These are phyloP conservation scores for Perodicticus potto DNA, from an alignment of 2,797 vertebrate genomes.

Conservation along the genomic window DNA sequence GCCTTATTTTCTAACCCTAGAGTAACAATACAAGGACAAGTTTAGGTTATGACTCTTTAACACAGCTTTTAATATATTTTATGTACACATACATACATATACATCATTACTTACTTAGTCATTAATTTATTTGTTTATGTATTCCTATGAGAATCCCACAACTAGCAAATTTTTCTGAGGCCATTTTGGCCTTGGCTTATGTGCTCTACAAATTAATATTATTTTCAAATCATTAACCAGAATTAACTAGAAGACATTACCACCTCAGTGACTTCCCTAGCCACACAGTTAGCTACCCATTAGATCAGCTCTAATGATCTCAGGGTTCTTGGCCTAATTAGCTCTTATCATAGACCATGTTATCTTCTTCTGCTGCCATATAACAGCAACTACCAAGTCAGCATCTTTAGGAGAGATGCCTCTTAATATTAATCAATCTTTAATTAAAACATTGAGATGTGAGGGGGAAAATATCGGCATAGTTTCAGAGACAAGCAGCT, in stretches of 20 bases:
- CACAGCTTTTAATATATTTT: constrained; percentile 51
- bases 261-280: constrained; percentile 57
- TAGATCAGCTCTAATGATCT: constrained; percentile 64
- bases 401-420: constrained; percentile 65
- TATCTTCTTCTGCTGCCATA: constrained; percentile 41
- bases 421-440: constrained; percentile 71
- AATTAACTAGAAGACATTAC: constrained; percentile 66
- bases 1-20: not conserved
- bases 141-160: constrained; percentile 51
- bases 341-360: constrained; percentile 58
- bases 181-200: constrained; percentile 66
- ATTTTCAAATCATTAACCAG: constrained; percentile 76
- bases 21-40: not conserved
- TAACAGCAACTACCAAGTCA: constrained; percentile 61
- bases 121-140: constrained; percentile 16
- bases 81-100: not conserved
- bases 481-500: constrained; percentile 57
- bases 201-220: constrained; percentile 65
- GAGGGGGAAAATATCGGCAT: constrained; percentile 25
- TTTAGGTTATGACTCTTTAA: constrained; percentile 32
- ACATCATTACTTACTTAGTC: not conserved
- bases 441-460: constrained; percentile 63
- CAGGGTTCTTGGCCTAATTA: constrained; percentile 70
- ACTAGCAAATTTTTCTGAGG: constrained; percentile 55
- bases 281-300: constrained; percentile 62